phyloP scores from a whole-genome alignment of 2,113 vertebrate species.

The Neolamprologus sp. region DNA sequence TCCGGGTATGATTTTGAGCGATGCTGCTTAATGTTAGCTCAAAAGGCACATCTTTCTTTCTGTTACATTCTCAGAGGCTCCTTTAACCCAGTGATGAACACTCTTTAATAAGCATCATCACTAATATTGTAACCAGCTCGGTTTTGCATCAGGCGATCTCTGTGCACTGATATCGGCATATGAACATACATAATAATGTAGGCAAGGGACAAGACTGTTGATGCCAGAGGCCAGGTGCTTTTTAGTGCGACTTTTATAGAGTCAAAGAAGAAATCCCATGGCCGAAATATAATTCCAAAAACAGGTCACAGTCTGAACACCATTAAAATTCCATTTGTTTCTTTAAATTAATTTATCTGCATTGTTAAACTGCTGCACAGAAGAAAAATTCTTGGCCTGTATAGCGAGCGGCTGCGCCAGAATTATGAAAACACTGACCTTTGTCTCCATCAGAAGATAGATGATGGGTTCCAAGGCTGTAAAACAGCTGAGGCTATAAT shows the following conservation, averaged over 20 bases:
- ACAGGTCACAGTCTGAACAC: neutral
- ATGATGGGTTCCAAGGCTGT: neutral
- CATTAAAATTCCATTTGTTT: neutral
- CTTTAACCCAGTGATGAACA: accelerated
- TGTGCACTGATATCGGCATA: accelerated
- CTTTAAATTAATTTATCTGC: neutral
- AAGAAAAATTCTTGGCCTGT: neutral
- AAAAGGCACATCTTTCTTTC: neutral
- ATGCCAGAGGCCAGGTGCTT: neutral
- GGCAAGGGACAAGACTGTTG: neutral
- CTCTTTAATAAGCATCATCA: neutral
- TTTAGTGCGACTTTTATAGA: neutral
- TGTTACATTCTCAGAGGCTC: neutral
- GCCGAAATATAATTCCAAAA: neutral
- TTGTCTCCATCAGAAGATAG: neutral
- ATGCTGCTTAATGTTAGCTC: neutral
- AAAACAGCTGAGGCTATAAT: neutral
- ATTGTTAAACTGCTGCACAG: neutral
- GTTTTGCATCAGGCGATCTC: neutral
- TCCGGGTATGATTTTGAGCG: neutral
- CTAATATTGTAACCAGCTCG: neutral
- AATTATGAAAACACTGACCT: neutral
- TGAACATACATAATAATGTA: neutral
- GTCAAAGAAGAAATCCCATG: neutral
- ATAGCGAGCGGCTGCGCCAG: accelerated